Evolutionary conservation across 2,888 invertebrate genomes (phyloP).

Genomic region (Apantesis nais): DNA sequence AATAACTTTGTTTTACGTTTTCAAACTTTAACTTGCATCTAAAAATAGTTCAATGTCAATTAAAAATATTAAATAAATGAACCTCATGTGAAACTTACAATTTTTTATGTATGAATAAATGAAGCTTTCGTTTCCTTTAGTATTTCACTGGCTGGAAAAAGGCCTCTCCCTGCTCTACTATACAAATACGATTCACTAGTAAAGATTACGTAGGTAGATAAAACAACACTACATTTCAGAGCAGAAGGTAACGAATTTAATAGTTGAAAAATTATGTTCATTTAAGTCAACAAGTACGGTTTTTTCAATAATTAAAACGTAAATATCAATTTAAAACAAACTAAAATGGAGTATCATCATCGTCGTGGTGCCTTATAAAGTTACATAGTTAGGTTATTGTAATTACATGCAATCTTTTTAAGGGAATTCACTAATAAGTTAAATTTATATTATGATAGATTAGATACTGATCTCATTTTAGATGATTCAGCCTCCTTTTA

Average conservation of each 20-base stretch:
- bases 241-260: not conserved
- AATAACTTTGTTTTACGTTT: not conserved
- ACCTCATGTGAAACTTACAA: not conserved
- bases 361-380: not conserved
- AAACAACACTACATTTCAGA: not conserved
- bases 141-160: too few relatives aligned
- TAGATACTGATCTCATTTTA: slow-evolving; percentile 67
- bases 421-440: slow-evolving; percentile 38
- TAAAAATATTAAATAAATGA: not conserved
- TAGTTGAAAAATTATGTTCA: too few relatives aligned
- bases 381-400: slow-evolving; percentile 1
- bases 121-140: not conserved
- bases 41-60: not conserved
- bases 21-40: not conserved
- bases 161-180: too few relatives aligned
- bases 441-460: slow-evolving; percentile 41
- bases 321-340: not conserved
- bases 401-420: slow-evolving; percentile 12
- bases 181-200: too few relatives aligned
- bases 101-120: not conserved
- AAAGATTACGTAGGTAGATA: not conserved
- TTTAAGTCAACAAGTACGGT: not conserved
- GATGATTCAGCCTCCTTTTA: slow-evolving; percentile 69
- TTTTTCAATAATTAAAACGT: not conserved
- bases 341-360: not conserved